These are phyloP conservation scores for Taxidea taxus DNA, from an alignment of 2,113 vertebrate genomes.

Conservation along the genomic window DNA sequence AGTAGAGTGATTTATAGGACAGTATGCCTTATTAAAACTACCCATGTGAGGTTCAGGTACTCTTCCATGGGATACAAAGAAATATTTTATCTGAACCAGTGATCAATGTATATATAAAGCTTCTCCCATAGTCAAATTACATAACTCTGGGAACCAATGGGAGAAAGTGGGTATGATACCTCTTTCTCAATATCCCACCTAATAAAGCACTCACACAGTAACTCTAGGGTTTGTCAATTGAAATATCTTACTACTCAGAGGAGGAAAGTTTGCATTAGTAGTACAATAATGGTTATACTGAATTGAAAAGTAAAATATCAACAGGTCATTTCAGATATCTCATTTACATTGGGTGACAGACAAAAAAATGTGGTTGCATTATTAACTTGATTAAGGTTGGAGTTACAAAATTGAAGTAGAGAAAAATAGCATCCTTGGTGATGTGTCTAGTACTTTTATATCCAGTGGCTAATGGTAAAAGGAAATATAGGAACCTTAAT, in stretches of 20 bases:
- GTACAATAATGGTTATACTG: neutral
- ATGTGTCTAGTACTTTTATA: neutral
- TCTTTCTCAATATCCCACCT: neutral
- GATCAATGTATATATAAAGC: neutral
- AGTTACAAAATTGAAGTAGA: neutral
- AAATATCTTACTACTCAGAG: neutral
- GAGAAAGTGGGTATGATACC: neutral
- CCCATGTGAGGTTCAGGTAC: neutral
- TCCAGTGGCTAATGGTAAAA: neutral
- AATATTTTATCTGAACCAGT: neutral
- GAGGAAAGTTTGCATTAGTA: neutral
- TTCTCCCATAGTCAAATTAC: neutral
- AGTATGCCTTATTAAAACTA: neutral
- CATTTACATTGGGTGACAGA: neutral
- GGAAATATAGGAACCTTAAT: neutral
- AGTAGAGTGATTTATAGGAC: neutral
- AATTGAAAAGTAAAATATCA: conserved; percentile 1
- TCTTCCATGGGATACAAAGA: neutral
- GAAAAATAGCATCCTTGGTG: neutral
- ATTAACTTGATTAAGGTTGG: neutral
- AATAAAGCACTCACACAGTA: neutral
- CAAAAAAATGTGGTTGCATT: neutral
- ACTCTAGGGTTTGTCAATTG: neutral
- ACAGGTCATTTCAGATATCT: neutral
- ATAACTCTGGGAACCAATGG: neutral